Evolutionary conservation across 2,113 vertebrate genomes (phyloP), one percentile per base, ranked within the genome.

Genomic region (Meles meles): DNA sequence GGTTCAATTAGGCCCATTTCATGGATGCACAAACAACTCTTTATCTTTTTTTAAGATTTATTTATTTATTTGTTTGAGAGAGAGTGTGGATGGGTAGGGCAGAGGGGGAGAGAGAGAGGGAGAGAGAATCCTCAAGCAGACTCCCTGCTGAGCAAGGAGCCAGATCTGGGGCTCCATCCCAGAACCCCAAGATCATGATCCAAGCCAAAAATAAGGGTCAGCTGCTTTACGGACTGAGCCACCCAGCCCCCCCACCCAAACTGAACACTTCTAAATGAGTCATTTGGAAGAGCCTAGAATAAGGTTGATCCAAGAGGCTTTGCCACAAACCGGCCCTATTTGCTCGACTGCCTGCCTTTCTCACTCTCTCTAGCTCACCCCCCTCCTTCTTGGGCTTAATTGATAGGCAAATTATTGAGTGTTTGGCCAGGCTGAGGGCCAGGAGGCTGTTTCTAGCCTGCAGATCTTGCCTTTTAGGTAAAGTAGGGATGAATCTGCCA

Each of bases 401-500:
- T 96, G 92, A 96, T 96, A 97, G 93, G 94, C 74, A 96, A 92
- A 90, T 97, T 91, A 92, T 71, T 85, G 90, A 97, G 47, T 91
- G 59, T 90, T 76, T 92, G 80, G 67, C 81, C 93, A 94, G 90
- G 89, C 80, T 29, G 92, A 23, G 69, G 83, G n/a, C 72, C 97
- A 80, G 93, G 81, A 97, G 71, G 79, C 96, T 97, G 79, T 94
- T 89, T 90, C 27, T 39, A 96, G 94, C 82, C 83, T 92, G 92
- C 63, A 94, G 67, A 87, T 65, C 82, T 89, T 86, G 69, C 89
- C 88, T 95, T 93, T 97, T 69, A 69, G 69, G 69, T 77, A 47
- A 83, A 79, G 69, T 84, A 61, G 49, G 79, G 83, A 21, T 42
- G 69, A 80, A 29, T 74, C 74, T 90, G 87, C 87, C 85, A 20